Evolutionary conservation across 2,113 vertebrate genomes (phyloP).

Genomic region (Cryptoleucopteryx plumbea): DNA sequence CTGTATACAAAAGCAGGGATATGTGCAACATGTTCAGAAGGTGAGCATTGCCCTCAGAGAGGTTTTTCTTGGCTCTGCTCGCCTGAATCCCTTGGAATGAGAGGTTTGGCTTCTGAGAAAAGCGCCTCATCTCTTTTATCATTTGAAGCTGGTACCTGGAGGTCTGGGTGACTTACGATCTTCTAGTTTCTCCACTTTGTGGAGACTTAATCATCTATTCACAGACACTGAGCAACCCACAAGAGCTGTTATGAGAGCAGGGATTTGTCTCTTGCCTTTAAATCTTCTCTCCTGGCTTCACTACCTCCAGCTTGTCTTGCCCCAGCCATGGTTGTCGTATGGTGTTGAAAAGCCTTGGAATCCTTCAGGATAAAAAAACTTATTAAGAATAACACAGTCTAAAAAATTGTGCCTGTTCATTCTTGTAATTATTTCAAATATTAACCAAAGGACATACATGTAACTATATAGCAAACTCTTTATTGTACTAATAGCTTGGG

Average conservation of each 20-base stretch:
- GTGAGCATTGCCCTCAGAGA: background rate
- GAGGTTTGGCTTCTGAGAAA: background rate
- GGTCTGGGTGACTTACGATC: background rate
- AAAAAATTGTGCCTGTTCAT: background rate
- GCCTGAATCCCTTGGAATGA: background rate
- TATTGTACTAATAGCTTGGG: background rate
- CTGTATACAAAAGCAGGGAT: background rate
- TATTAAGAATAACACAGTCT: background rate
- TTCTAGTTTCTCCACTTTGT: background rate
- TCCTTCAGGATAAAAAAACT: background rate
- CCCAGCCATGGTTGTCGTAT: accelerated
- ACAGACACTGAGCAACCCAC: background rate
- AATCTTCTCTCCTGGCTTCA: background rate
- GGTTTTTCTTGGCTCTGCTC: background rate
- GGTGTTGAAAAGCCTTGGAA: background rate
- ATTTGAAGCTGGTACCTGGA: background rate
- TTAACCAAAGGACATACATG: background rate
- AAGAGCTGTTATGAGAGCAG: background rate
- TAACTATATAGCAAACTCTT: background rate
- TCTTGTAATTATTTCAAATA: background rate
- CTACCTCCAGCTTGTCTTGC: background rate
- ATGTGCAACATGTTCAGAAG: background rate
- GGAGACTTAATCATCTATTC: background rate
- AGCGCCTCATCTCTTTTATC: background rate
- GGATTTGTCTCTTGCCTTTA: background rate